phyloP scores from a whole-genome alignment of 2,888 invertebrate species.

The Drosophila merina region DNA sequence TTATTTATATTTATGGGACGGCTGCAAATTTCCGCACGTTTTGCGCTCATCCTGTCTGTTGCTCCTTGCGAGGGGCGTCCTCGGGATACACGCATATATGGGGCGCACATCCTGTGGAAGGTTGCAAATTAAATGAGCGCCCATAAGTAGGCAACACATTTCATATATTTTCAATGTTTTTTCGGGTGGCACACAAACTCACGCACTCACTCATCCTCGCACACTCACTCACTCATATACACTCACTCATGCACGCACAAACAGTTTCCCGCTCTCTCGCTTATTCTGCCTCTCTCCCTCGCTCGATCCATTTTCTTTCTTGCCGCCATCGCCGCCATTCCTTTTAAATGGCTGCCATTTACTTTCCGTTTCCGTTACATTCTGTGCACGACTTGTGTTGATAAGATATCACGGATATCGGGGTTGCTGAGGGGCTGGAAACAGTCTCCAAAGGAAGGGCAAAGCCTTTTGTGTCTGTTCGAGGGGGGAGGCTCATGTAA shows the following conservation, averaged over 20 bases:
- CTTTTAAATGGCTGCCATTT: conserved; percentile 65
- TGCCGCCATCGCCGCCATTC: conserved; percentile 5
- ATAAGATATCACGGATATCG: conserved; percentile 57
- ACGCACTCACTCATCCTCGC: neutral
- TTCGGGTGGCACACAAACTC: conserved; percentile 17
- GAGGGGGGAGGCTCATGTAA: conserved; percentile 51
- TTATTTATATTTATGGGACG: conserved; percentile 70
- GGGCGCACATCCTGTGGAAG: conserved; percentile 22
- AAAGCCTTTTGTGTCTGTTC: conserved; percentile 31
- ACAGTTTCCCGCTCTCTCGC: conserved; percentile 24
- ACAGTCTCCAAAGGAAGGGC: neutral
- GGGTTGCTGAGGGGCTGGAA: conserved; percentile 21
- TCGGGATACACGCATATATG: neutral
- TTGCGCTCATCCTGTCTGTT: conserved; percentile 24
- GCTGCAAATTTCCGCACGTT: conserved; percentile 67
- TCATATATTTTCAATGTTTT: conserved; percentile 32
- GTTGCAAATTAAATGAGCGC: conserved; percentile 50
- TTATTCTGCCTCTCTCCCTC: neutral
- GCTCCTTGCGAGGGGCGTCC: conserved; percentile 7
- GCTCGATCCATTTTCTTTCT: neutral
- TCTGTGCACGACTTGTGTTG: conserved; percentile 70
- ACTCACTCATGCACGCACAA: neutral
- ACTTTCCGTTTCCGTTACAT: conserved; percentile 73
- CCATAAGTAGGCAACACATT: conserved; percentile 68
- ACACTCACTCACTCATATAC: neutral